These are phyloP conservation scores for Caligus rogercresseyi DNA, from an alignment of 1,140 invertebrate genomes.

Conservation along the genomic window DNA sequence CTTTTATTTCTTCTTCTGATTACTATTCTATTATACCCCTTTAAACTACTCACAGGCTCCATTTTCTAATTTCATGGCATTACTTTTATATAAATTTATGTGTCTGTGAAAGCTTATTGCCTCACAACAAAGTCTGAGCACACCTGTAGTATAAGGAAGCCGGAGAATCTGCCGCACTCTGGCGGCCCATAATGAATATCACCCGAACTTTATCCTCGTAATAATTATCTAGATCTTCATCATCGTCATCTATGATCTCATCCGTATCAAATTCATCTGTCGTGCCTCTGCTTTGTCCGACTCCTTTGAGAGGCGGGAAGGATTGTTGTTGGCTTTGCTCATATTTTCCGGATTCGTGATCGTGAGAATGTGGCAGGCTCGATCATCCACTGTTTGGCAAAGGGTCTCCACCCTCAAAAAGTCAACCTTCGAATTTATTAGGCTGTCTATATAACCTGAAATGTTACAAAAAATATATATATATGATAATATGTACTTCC, in stretches of 20 bases:
- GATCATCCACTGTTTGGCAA: not conserved
- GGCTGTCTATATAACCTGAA: too few relatives aligned
- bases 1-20: too few relatives aligned
- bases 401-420: too few relatives aligned
- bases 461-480: too few relatives aligned
- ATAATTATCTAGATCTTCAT: not conserved
- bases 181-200: slow-evolving; percentile 10
- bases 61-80: too few relatives aligned
- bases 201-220: slow-evolving; percentile 3
- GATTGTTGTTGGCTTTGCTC: not conserved
- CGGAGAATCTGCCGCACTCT: not conserved
- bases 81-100: too few relatives aligned
- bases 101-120: too few relatives aligned
- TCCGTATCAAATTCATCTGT: slow-evolving; percentile 7
- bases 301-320: not conserved
- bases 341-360: slow-evolving; percentile 2
- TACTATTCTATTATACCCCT: too few relatives aligned
- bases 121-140: too few relatives aligned
- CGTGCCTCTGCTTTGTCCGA: not conserved
- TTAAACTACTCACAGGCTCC: too few relatives aligned
- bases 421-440: too few relatives aligned
- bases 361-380: not conserved
- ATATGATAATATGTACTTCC: too few relatives aligned
- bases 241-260: slow-evolving; percentile 2
- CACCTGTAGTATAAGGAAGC: slow-evolving; percentile 7